phyloP scores from a whole-genome alignment of 37 sponge, comb jelly and placozoan genomes.

The Chondrilla cf. caribensis region DNA sequence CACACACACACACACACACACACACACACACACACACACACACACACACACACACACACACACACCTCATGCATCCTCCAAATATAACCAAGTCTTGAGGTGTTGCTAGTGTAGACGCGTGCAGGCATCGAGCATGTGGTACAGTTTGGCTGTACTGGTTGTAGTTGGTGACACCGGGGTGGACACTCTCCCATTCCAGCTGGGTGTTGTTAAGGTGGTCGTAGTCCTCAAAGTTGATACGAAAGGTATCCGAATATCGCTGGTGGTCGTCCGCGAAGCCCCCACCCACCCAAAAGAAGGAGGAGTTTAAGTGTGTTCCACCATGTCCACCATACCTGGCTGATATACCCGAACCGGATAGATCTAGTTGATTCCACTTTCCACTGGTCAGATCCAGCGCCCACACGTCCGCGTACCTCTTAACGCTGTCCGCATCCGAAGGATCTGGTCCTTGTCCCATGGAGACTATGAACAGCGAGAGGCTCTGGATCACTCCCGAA shows the following conservation, averaged over 20 bases:
- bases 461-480: constrained; percentile 40
- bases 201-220: neutral
- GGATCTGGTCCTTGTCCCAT: constrained; percentile 1
- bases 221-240: constrained; percentile 23
- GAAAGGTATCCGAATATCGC: constrained; percentile 55
- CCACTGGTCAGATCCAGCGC: constrained; percentile 5
- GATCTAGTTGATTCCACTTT: constrained; percentile 23
- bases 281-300: constrained; percentile 41
- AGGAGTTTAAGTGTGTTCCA: neutral
- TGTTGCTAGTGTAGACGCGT: constrained; percentile 31
- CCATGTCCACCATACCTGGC: constrained; percentile 53
- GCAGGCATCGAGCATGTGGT: constrained; percentile 56
- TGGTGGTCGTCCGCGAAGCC: constrained; percentile 32
- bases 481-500: constrained; percentile 7
- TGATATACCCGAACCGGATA: constrained; percentile 6
- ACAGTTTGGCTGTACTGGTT: constrained; percentile 40
- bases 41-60: constrained; percentile 19
- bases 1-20: constrained; percentile 21
- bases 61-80: constrained; percentile 58
- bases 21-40: constrained; percentile 21
- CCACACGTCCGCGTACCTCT: constrained; percentile 46
- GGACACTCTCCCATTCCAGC: constrained; percentile 25
- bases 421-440: neutral
- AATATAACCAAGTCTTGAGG: constrained; percentile 27
- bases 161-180: constrained; percentile 8